Percentiles rank a stretch among this genome's conserved stretches.
Evolutionary conservation across 2,888 invertebrate species (phyloP).

Genomic region (Oscheius sp.): DNA sequence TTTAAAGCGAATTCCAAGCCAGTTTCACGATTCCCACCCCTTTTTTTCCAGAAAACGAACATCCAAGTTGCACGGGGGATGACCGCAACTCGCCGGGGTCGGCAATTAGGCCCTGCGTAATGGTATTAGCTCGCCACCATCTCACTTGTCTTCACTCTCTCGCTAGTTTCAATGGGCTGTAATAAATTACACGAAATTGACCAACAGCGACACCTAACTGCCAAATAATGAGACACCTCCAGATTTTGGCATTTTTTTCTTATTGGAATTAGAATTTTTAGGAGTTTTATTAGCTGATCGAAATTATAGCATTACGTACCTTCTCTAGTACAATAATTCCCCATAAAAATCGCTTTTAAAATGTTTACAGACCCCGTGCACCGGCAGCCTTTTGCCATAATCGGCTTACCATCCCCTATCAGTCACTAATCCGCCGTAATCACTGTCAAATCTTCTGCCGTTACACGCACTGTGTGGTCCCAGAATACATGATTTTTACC

Average conservation of each 20-base stretch:
- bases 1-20: no score
- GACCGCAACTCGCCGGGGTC: slow-evolving; percentile 7
- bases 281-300: no score
- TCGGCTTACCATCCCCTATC: slow-evolving; percentile 19
- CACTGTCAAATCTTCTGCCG: not conserved
- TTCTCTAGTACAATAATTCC: no score
- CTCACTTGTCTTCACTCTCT: no score
- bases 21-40: no score
- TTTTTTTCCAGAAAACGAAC: no score
- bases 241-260: not conserved
- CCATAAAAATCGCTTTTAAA: no score
- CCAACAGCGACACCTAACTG: slow-evolving; percentile 20
- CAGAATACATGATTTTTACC: no score
- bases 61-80: not conserved
- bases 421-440: slow-evolving; percentile 13
- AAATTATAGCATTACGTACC: no score
- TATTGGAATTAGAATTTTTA: no score
- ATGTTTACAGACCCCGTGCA: not conserved
- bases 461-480: no score
- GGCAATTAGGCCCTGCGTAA: slow-evolving; percentile 22
- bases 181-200: slow-evolving; percentile 23
- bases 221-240: slow-evolving; percentile 29
- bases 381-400: not conserved
- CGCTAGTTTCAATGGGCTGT: slow-evolving; percentile 13
- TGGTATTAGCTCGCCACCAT: slow-evolving; percentile 31